Percentiles rank a stretch among this genome's conserved stretches.
Evolutionary conservation across 2,797 vertebrate species (phyloP).

Genomic region (Sebastes cheni): DNA sequence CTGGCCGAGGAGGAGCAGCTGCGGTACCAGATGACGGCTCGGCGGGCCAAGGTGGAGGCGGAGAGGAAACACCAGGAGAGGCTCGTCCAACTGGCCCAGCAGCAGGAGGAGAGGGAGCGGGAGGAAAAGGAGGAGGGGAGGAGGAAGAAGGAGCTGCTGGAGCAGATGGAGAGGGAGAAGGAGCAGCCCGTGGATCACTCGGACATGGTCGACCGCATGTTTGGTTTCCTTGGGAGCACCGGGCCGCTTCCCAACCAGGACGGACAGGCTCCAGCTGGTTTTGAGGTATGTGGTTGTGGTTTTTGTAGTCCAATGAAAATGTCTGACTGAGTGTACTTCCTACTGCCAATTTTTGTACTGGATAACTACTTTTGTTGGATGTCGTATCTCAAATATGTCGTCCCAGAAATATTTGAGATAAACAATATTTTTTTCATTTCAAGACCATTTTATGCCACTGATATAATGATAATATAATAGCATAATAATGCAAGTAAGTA

Average conservation of each 20-base stretch:
- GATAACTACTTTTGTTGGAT: too few relatives aligned
- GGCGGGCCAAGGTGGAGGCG: conserved; percentile 89
- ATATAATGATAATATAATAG: too few relatives aligned
- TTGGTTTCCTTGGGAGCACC: conserved; percentile 90
- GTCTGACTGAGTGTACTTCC: too few relatives aligned
- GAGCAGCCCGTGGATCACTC: conserved; percentile 92
- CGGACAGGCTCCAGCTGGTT: conserved; percentile 90
- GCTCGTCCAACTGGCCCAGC: conserved; percentile 85
- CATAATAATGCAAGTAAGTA: too few relatives aligned
- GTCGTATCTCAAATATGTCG: too few relatives aligned
- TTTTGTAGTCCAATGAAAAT: too few relatives aligned
- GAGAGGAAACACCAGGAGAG: conserved; percentile 91
- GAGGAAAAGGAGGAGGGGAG: conserved; percentile 87
- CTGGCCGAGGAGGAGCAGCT: conserved; percentile 90
- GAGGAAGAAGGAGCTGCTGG: conserved; percentile 90
- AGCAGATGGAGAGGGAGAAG: conserved; percentile 90
- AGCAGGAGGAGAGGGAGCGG: conserved; percentile 86
- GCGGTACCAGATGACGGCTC: conserved; percentile 91
- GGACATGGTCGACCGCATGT: conserved; percentile 96
- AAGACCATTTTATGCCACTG: too few relatives aligned
- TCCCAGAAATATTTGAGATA: too few relatives aligned
- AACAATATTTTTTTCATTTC: too few relatives aligned
- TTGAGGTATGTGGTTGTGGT: conserved; percentile 80
- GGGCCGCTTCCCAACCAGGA: conserved; percentile 88
- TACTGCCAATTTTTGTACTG: too few relatives aligned